Evolutionary conservation across 2,888 invertebrate species (phyloP).

Genomic region (Plagodis pulveraria): DNA sequence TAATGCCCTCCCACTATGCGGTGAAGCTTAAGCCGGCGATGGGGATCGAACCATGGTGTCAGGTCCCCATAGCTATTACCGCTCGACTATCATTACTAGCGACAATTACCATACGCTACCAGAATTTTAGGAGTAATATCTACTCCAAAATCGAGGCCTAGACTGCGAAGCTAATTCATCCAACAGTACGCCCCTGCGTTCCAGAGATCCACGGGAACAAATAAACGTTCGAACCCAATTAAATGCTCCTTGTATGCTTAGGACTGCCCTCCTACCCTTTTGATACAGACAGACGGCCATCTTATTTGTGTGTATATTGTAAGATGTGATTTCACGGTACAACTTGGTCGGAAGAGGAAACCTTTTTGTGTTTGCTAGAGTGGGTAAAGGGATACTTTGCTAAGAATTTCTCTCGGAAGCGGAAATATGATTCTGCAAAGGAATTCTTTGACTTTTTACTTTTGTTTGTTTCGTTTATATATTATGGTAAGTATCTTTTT

Average conservation of each 20-base stretch:
- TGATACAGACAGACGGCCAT: conserved; percentile 38
- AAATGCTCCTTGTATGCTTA: conserved; percentile 73
- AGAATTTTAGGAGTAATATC: no score
- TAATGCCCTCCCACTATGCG: no score
- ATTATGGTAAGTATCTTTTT: no score
- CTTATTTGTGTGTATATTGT: conserved; percentile 41
- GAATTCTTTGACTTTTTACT: conserved; percentile 11
- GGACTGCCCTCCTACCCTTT: conserved; percentile 47
- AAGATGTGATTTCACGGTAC: conserved; percentile 34
- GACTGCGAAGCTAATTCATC: not conserved
- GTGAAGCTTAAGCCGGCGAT: no score
- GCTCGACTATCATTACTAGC: no score
- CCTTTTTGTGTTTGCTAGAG: conserved; percentile 34
- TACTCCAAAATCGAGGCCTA: no score
- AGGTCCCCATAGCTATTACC: no score
- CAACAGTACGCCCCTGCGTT: conserved; percentile 24
- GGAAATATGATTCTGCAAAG: conserved; percentile 2
- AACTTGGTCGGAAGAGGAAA: conserved; percentile 34
- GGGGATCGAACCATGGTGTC: no score
- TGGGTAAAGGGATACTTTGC: conserved; percentile 37
- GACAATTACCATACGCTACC: no score
- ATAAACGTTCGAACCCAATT: conserved; percentile 72
- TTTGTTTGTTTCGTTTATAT: not conserved
- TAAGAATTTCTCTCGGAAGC: conserved; percentile 27
- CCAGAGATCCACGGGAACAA: conserved; percentile 46